Evolutionary conservation across 2,113 vertebrate species (phyloP), one percentile per base, ranked within the genome.

Genomic region (Ascaphus truei): DNA sequence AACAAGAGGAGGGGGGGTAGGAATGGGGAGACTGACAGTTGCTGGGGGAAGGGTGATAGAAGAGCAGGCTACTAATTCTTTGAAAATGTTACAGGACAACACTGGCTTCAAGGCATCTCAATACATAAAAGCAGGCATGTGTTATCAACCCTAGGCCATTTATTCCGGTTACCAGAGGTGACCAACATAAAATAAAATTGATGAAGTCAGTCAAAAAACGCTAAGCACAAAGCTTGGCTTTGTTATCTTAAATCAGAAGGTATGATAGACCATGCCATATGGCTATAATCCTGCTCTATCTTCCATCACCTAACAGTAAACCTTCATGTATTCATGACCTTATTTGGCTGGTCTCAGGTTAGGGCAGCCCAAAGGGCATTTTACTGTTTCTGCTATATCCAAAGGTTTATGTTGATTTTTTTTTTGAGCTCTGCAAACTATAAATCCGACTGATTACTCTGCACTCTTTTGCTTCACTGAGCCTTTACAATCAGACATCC

Each of bases 371-470:
- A 86, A 88, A 83, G 89, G 90, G 87, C 84, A 85, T 91, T 88
- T 88, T 68, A 36, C 85, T 83, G 81, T 89, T 90, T 87, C 83
- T 88, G 81, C 81, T 83, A 82, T 81, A 88, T 91, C 85, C 86
- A 87, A 93, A 94, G 92, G 89, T 92, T 93, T 93, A 89, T 88
- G 81, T 88, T 92, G 86, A 87, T 93, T 91, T 91, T 90, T 29
- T 89, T 89, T 89, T 86, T 84, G 76, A 89, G 89, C 88, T 89
- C 85, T 88, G 90, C 90, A 92, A 93, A 92, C 92, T 96, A 95
- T 96, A 96, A 96, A 95, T 95, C 93, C 92, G 82, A 93, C 93
- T 95, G 94, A 96, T 96, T 97, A 96, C 94, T 93, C 93, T 93
- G 92, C 91, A 93, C 90, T 94, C 94, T 94, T 95, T 95, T 95